Percentiles rank a stretch among this genome's conserved stretches.
phyloP scores from a whole-genome alignment of 2,113 vertebrate species.

The Symphodus melops region DNA sequence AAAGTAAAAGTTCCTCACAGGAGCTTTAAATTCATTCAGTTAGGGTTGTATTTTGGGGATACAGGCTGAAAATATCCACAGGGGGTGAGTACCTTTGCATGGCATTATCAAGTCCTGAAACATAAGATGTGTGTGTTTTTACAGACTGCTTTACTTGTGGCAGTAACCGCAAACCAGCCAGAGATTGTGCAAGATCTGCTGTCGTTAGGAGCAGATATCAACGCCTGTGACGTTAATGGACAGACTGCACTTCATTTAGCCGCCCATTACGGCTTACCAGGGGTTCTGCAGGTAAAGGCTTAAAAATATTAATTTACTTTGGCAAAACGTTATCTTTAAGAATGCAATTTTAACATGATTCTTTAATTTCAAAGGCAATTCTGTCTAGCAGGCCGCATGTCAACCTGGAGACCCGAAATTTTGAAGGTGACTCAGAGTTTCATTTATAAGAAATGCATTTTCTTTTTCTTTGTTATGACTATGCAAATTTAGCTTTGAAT shows the following conservation, averaged over 20 bases:
- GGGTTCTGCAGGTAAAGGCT: constrained; percentile 84
- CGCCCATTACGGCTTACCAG: constrained; percentile 86
- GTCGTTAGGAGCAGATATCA: constrained; percentile 85
- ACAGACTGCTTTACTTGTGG: constrained; percentile 91
- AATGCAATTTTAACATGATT: constrained; percentile 8
- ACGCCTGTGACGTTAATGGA: constrained; percentile 88
- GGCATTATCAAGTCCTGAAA: neutral
- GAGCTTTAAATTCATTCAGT: too few species aligned
- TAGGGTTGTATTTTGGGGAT: too few species aligned
- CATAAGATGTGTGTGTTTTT: constrained; percentile 3
- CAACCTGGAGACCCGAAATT: constrained; percentile 89
- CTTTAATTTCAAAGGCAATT: constrained; percentile 78
- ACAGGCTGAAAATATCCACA: too few species aligned
- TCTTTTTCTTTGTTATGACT: too few species aligned
- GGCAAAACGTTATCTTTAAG: neutral
- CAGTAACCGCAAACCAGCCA: constrained; percentile 89
- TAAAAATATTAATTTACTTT: neutral
- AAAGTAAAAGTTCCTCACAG: too few species aligned
- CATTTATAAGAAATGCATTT: neutral
- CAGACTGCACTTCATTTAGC: constrained; percentile 90
- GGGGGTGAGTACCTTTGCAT: too few species aligned
- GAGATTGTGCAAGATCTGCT: constrained; percentile 89
- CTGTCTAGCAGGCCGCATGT: constrained; percentile 77
- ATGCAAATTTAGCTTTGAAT: too few species aligned
- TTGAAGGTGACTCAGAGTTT: constrained; percentile 84